These are phyloP conservation scores for Drosophila mercatorum DNA, from an alignment of 2,888 invertebrate genomes.

Conservation along the genomic window DNA sequence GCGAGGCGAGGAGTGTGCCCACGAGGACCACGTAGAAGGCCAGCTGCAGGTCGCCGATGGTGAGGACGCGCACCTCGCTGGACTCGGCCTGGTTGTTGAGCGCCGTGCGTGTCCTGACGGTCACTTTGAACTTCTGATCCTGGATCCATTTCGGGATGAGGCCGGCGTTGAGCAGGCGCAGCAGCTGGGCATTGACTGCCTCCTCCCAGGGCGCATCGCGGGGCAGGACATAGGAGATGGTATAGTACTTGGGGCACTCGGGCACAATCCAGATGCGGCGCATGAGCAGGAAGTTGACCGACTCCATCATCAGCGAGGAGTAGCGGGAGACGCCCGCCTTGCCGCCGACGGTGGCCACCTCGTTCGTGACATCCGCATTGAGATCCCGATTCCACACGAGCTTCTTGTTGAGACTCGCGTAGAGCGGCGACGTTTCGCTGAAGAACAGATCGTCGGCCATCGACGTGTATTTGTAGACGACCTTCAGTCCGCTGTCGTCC, in stretches of 20 bases:
- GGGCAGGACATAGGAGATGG: constrained; percentile 83
- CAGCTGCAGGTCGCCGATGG: constrained; percentile 82
- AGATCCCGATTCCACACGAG: constrained; percentile 67
- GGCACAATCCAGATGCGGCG: constrained; percentile 80
- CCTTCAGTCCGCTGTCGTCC: constrained; percentile 80
- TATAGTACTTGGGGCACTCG: constrained; percentile 84
- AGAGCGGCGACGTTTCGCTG: constrained; percentile 82
- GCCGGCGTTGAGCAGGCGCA: constrained; percentile 80
- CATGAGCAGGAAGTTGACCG: constrained; percentile 64
- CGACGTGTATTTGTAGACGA: constrained; percentile 83
- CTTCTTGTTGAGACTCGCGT: constrained; percentile 80
- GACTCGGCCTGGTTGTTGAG: constrained; percentile 30
- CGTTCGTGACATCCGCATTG: constrained; percentile 71
- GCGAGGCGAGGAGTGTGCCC: constrained; percentile 71
- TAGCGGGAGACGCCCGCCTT: constrained; percentile 82
- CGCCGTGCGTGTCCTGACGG: constrained; percentile 46
- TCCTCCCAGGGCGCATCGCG: constrained; percentile 82
- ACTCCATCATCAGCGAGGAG: constrained; percentile 79
- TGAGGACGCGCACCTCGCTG: constrained; percentile 75
- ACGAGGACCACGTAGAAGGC: constrained; percentile 82
- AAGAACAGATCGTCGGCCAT: constrained; percentile 84
- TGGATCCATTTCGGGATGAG: constrained; percentile 83
- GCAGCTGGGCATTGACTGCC: constrained; percentile 80
- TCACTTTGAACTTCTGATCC: constrained; percentile 73
- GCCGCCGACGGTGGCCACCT: constrained; percentile 69